phyloP scores from a whole-genome alignment of 2,888 invertebrate species.

The Andrena hattorfiana region DNA sequence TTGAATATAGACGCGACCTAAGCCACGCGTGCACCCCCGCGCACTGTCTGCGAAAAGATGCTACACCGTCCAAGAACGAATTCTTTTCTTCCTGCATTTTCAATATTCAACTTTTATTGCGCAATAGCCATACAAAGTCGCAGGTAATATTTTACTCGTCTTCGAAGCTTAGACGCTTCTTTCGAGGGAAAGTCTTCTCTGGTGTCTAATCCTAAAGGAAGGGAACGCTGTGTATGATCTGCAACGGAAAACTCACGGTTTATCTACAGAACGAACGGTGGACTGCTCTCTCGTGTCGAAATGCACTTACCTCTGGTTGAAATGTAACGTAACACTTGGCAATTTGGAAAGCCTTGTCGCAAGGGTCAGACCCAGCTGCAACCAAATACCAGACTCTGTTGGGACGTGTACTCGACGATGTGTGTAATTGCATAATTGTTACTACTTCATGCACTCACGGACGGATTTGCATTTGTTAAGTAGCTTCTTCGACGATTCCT shows the following conservation, averaged over 20 bases:
- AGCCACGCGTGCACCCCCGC: conserved; percentile 41
- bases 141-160: neutral
- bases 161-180: neutral
- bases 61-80: neutral
- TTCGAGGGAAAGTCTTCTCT: neutral
- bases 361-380: conserved; percentile 74
- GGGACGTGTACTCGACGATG: neutral
- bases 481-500: conserved; percentile 68
- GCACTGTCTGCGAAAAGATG: neutral
- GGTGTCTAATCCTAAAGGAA: conserved; percentile 61
- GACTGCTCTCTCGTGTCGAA: conserved; percentile 1
- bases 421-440: conserved; percentile 51
- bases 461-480: conserved; percentile 74
- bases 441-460: conserved; percentile 68
- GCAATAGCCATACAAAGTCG: neutral
- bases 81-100: neutral
- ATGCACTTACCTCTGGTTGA: conserved; percentile 75
- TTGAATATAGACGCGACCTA: conserved; percentile 49
- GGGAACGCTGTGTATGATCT: conserved; percentile 70
- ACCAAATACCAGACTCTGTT: neutral
- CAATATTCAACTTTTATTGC: neutral
- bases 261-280: neutral
- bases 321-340: conserved; percentile 76
- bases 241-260: conserved; percentile 36
- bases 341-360: conserved; percentile 79